phyloP scores from a whole-genome alignment of 1,140 invertebrate genomes.

The Drosophila persimilis region DNA sequence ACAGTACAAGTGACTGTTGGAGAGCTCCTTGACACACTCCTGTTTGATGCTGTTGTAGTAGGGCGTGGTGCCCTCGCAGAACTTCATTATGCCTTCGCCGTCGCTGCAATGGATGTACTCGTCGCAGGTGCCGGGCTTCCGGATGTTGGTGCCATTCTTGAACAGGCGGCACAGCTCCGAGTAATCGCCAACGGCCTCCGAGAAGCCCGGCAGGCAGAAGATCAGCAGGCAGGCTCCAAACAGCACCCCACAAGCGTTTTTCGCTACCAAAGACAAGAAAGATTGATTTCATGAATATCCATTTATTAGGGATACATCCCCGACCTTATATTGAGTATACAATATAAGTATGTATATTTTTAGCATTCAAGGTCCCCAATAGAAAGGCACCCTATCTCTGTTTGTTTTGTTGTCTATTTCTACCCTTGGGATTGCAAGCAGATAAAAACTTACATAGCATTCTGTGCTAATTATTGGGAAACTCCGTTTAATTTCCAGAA shows the following conservation, averaged over 20 bases:
- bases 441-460: slow-evolving; percentile 32
- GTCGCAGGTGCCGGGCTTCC: slow-evolving; percentile 61
- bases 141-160: slow-evolving; percentile 53
- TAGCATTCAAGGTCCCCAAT: background rate
- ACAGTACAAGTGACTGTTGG: slow-evolving; percentile 39
- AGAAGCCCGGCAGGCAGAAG: slow-evolving; percentile 10
- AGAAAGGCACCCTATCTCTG: too few relatives aligned
- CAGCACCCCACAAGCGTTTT: slow-evolving; percentile 1
- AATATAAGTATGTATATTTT: too few relatives aligned
- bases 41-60: slow-evolving; percentile 33
- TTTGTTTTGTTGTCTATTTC: too few relatives aligned
- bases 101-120: slow-evolving; percentile 61
- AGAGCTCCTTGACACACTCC: slow-evolving; percentile 38
- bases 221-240: slow-evolving; percentile 24
- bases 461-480: slow-evolving; percentile 24
- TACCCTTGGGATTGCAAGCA: too few relatives aligned
- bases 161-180: slow-evolving; percentile 64
- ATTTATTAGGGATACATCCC: too few relatives aligned
- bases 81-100: slow-evolving; percentile 16
- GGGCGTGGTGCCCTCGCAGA: slow-evolving; percentile 16
- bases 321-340: too few relatives aligned
- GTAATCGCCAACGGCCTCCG: slow-evolving; percentile 26
- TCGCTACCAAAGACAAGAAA: slow-evolving; percentile 15
- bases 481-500: slow-evolving; percentile 32
- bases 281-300: too few relatives aligned